phyloP scores from a whole-genome alignment of 1,140 invertebrate genomes.

The Camponotus vicinus region DNA sequence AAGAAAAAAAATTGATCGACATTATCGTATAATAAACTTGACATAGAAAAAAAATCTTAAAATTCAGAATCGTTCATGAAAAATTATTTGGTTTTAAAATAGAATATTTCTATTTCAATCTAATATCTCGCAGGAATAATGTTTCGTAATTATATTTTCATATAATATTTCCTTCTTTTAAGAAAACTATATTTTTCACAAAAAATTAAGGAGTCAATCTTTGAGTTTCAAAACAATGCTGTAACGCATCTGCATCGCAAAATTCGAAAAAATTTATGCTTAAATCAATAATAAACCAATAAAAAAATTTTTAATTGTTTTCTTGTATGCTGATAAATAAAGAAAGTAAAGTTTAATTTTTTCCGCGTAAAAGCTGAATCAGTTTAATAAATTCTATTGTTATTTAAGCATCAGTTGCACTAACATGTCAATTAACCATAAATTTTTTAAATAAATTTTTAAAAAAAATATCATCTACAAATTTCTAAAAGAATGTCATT shows the following conservation, averaged over 20 bases:
- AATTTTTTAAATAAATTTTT: background rate
- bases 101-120: background rate
- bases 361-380: background rate
- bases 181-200: background rate
- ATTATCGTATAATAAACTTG: background rate
- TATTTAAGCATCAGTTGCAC: background rate
- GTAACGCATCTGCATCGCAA: background rate
- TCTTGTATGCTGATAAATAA: background rate
- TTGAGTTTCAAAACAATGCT: background rate
- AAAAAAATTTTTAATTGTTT: background rate
- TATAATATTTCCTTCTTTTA: background rate
- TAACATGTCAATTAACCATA: background rate
- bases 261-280: background rate
- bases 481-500: background rate
- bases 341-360: background rate
- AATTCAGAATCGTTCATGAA: background rate
- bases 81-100: background rate
- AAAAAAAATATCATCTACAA: background rate
- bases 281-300: background rate
- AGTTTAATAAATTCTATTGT: background rate
- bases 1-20: constrained; percentile 13
- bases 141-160: background rate
- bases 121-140: background rate
- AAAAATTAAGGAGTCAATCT: background rate
- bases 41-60: background rate